Conservation (phyloP, 2,888 invertebrate genomes). For the Azorinus chamasolen region DNA sequence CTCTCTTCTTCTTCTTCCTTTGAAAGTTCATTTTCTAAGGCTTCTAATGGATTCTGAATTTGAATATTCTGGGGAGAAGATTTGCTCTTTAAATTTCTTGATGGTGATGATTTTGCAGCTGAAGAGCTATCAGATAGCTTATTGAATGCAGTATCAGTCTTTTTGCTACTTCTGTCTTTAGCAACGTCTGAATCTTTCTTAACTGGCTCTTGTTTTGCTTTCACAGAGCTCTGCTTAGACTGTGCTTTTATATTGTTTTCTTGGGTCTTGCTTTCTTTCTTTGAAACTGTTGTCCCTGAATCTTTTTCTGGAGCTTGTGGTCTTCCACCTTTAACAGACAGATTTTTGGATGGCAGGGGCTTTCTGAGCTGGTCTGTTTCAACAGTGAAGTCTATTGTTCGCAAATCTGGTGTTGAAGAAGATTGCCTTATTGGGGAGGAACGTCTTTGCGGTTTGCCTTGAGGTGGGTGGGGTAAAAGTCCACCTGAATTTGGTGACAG, state of each 20-base stretch:
- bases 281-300: slow-evolving; percentile 5
- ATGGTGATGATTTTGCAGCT: background rate
- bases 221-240: slow-evolving; percentile 4
- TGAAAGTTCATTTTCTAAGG: slow-evolving; percentile 51
- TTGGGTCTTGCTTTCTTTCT: slow-evolving; percentile 12
- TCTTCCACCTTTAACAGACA: slow-evolving; percentile 59
- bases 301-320: slow-evolving; percentile 34
- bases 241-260: background rate
- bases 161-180: slow-evolving; percentile 5
- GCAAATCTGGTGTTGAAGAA: slow-evolving; percentile 58
- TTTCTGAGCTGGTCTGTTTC: slow-evolving; percentile 54
- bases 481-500: slow-evolving; percentile 25
- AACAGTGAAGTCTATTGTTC: slow-evolving; percentile 52
- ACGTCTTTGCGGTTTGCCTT: slow-evolving; percentile 52
- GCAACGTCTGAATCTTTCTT: slow-evolving; percentile 1
- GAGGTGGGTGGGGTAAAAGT: slow-evolving; percentile 59
- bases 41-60: slow-evolving; percentile 59
- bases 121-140: slow-evolving; percentile 4
- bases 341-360: slow-evolving; percentile 39
- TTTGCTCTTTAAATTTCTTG: slow-evolving; percentile 8
- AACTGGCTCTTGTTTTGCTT: slow-evolving; percentile 3
- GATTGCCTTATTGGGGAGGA: slow-evolving; percentile 53
- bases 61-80: background rate
- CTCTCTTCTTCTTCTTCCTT: slow-evolving; percentile 46
- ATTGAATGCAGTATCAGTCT: background rate